Base-by-base conservation (phyloP, 2,888 invertebrate genomes). In the Linnaemya tessellans region DNA sequence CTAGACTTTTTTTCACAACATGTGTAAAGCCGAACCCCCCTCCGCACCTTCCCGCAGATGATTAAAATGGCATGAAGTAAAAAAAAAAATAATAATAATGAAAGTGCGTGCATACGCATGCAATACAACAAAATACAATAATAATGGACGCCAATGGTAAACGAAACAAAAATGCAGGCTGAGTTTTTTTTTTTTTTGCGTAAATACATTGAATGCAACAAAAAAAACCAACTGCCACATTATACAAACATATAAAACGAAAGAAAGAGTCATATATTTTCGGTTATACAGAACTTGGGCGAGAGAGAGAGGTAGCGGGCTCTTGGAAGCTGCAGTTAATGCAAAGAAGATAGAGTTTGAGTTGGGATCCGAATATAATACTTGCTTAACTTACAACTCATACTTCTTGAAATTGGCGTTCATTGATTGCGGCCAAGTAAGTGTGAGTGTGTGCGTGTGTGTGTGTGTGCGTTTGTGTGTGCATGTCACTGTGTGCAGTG, bases 21-120 rank as follows among this genome's bases (percentile, higher is more conserved):
- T 20, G 35, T 46, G 56, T 25, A 43, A 22, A 54, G 13, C 20
- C 15, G 4, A 25, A 30, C 20, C 43, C 2, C 18, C 46, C 38
- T 10, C 25, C 10, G 0, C 65, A 15, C n/a, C 1, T 65, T n/a
- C 25, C 13, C 20, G 8, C n/a, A 13, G 8, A 35, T 38, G 38
- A 74, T 15, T 13, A 38, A 58, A 41, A 20, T 13, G 49, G 64
- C 54, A 67, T 30, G 18, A 18, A 82, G 49, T 64, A 58, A 20
- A 18, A 65, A 77, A 60, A 77, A 41, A 49, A 30, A 30, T 30
- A 30, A 58, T 46, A 54, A 41, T 56, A 20, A 73, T n/a, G n/a
- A 77, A 82, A 82, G 82, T 82, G 82, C 82, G 82, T 82, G 75
- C 15, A 70, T 70, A 81, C 81, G 81, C 81, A 81, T 81, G 65